Base-by-base conservation (phyloP, 1,140 invertebrate genomes). In the Stegodyphus dumicola region DNA sequence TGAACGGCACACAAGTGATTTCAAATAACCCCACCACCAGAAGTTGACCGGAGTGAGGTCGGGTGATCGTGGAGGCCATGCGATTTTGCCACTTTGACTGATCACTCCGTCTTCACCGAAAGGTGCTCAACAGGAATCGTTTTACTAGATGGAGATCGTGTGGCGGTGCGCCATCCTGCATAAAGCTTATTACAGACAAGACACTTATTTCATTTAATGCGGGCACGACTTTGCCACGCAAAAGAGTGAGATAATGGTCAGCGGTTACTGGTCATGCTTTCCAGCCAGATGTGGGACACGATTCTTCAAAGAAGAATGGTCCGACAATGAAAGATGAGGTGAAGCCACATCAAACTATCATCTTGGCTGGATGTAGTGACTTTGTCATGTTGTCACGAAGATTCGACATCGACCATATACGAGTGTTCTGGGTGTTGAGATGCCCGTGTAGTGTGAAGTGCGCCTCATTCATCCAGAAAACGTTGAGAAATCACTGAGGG, bases 231-330 rank as follows among this genome's bases (percentile, higher is more conserved):
- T 69, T 69, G 1, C 6, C 9, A 69, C 5, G 10, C 66, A 60
- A 60, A 69, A 69, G 66, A 69, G 5, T 69, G 7, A 69, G 66
- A 69, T 69, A 69, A 69, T 5, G 2, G 3, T 69, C 33, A 69
- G 1, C 3, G n/a, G 66, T 69, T 48, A 69, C 66, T 48, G 33
- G 3, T 3, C 17, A 69, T 5, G 5, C 6, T 69, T 69, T 69
- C 66, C n/a, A 48, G 10, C 66, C 66, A 69, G 66, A 69, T 69
- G 7, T 69, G 9, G 33, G 66, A 69, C 17, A 69, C n/a, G n/a
- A 6, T 69, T 69, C 66, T 69, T 69, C 5, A 69, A 69, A 69
- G 66, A 69, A 69, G 66, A 69, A 69, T 18, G 17, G 66, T 60
- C 10, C 66, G 9, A 69, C n/a, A 13, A 69, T 69, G 17, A 69